These are phyloP conservation scores for Mizuhopecten yessoensis DNA, from an alignment of 1,140 invertebrate species.

Conservation along the genomic window DNA sequence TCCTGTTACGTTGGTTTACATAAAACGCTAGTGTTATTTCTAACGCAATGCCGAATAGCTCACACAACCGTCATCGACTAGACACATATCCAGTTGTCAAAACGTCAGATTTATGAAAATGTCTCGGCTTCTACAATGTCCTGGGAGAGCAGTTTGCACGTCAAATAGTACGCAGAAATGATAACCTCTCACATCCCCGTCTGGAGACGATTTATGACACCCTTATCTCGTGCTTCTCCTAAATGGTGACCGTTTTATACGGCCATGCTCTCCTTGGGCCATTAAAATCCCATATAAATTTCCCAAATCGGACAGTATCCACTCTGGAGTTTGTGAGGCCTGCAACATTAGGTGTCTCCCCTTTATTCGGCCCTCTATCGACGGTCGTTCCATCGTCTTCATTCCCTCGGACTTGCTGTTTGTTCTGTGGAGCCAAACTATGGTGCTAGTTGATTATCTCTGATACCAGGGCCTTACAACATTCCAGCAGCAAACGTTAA, in stretches of 20 bases:
- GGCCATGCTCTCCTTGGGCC: background rate
- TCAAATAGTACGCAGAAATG: constrained; percentile 2
- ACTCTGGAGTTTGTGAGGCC: background rate
- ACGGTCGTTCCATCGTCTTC: constrained; percentile 12
- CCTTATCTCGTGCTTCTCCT: background rate
- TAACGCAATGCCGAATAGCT: background rate
- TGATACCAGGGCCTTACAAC: background rate
- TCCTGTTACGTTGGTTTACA: background rate
- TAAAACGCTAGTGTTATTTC: background rate
- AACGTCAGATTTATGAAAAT: constrained; percentile 29
- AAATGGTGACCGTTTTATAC: constrained; percentile 33
- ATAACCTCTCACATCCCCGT: constrained; percentile 15
- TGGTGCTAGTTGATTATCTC: background rate
- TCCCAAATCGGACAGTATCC: constrained; percentile 31
- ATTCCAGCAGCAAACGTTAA: background rate
- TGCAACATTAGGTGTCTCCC: constrained; percentile 13
- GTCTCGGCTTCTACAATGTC: background rate
- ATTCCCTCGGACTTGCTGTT: background rate
- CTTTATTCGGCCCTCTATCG: background rate
- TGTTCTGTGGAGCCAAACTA: constrained; percentile 23
- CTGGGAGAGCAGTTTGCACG: constrained; percentile 22
- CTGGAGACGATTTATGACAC: constrained; percentile 7
- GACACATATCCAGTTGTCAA: constrained; percentile 23
- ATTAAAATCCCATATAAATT: constrained; percentile 36
- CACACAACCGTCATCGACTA: background rate